Base-by-base conservation (phyloP, 1,140 invertebrate genomes). In the Macrobrachium nipponense region DNA sequence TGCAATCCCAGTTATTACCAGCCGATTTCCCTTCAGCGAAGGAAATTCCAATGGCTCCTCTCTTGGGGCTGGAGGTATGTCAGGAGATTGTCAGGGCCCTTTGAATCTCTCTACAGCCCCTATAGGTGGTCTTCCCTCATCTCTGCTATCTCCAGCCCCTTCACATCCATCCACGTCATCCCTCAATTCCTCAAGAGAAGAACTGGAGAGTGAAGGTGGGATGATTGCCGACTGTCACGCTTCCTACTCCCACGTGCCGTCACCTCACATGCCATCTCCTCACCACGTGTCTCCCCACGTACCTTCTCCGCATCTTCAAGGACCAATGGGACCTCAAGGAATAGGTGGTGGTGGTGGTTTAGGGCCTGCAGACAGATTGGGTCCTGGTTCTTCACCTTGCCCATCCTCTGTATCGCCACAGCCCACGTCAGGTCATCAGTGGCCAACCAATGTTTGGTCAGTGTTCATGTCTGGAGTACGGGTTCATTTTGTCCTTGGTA, bases 131-230 rank as follows among this genome's bases (percentile, higher is more conserved):
- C 79, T 89, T 59, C 90, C 90, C 18, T 90, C 89, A 7, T 89
- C 89, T 18, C 86, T 90, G 0, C 81, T 90, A 17, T 90, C 90
- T 70, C 90, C 90, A 14, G 90, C 90, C 20, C 90, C 90, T 36
- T 90, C 90, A 1, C 90, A 90, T 80, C 91, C 91, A 3, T 91
- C 91, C 60, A 90, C 91, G 11, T 91, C 90, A 72, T 91, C 90
- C 62, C 89, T 90, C 15, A 90, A 89, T 88, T 88, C 89, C 86
- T 89, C 90, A 11, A 81, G 87, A 61, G 89, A 89, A 77, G 89
- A 89, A 27, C 75, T 89, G 58, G 88, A 89, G 36, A 87, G 78
- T 59, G 88, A 89, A 23, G 51, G 3, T 5, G 78, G 73, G 8
- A 81, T 76, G 59, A 87, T 88, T 43, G 61, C 76, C 2, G 82